These are phyloP conservation scores for Ophioninae sp. DNA, from an alignment of 2,888 invertebrate genomes.

Conservation along the genomic window DNA sequence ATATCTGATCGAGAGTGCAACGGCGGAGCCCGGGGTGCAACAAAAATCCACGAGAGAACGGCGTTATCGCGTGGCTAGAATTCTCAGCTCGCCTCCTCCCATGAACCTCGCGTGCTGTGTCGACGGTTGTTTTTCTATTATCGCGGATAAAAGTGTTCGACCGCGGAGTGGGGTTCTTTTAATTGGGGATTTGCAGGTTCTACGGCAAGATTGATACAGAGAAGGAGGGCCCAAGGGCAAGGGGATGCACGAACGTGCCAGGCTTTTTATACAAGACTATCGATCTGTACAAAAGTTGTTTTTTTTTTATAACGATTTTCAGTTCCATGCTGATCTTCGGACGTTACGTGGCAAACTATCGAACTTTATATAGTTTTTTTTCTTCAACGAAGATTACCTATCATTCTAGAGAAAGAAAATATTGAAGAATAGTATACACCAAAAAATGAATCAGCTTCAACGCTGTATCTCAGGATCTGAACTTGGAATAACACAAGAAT, in stretches of 20 bases:
- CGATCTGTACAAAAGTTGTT: background rate
- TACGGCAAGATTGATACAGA: background rate
- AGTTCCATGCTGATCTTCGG: background rate
- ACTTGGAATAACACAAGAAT: no score
- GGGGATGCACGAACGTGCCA: no score
- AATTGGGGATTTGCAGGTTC: slow-evolving; percentile 29
- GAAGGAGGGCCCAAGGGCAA: background rate
- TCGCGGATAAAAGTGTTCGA: background rate
- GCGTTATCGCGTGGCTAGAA: slow-evolving; percentile 50
- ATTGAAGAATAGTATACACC: no score
- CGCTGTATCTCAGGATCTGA: no score
- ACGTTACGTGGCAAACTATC: no score
- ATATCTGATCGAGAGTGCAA: slow-evolving; percentile 53
- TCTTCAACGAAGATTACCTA: no score
- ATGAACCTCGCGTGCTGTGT: slow-evolving; percentile 27
- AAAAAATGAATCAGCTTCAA: no score
- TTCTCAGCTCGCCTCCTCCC: slow-evolving; percentile 26
- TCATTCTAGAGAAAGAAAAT: no score
- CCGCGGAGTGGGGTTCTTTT: background rate
- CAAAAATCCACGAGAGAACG: slow-evolving; percentile 37
- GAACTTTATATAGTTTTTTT: no score
- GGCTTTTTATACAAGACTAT: background rate
- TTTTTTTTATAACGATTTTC: background rate
- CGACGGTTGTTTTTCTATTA: slow-evolving; percentile 7
- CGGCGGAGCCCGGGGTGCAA: slow-evolving; percentile 37